Conservation (phyloP, 1,140 invertebrate genomes). For the Trypoxylus dichotomus region DNA sequence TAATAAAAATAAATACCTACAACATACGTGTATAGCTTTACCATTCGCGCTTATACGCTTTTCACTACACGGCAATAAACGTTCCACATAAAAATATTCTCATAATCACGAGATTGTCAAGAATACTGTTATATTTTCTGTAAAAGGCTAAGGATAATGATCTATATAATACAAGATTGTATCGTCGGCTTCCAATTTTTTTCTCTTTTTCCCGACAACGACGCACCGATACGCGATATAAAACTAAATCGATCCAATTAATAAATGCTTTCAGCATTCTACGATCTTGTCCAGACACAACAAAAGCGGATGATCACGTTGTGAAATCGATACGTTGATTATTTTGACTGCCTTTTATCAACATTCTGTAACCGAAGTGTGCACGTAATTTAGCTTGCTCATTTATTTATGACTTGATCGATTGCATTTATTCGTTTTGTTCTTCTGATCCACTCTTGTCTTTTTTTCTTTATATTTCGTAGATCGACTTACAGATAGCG, state of each 20-base stretch:
- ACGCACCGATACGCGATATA: conserved; percentile 30
- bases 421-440: background rate
- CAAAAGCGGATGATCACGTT: background rate
- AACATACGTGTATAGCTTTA: background rate
- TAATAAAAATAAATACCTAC: conserved; percentile 14
- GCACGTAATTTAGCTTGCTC: background rate
- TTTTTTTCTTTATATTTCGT: no score
- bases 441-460: background rate
- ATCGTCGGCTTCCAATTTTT: background rate
- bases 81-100: conserved; percentile 19
- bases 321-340: background rate
- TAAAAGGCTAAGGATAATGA: conserved; percentile 38
- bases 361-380: background rate
- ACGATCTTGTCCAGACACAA: conserved; percentile 26
- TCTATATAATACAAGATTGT: conserved; percentile 31
- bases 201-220: background rate
- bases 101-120: background rate
- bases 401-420: background rate
- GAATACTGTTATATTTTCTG: conserved; percentile 29
- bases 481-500: no score
- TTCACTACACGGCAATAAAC: background rate
- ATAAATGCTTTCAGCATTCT: conserved; percentile 39
- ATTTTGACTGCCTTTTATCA: background rate
- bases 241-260: conserved; percentile 37
- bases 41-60: background rate